Base-by-base conservation (phyloP, 2,113 vertebrate species). In the Leucoraja erinaceus region DNA sequence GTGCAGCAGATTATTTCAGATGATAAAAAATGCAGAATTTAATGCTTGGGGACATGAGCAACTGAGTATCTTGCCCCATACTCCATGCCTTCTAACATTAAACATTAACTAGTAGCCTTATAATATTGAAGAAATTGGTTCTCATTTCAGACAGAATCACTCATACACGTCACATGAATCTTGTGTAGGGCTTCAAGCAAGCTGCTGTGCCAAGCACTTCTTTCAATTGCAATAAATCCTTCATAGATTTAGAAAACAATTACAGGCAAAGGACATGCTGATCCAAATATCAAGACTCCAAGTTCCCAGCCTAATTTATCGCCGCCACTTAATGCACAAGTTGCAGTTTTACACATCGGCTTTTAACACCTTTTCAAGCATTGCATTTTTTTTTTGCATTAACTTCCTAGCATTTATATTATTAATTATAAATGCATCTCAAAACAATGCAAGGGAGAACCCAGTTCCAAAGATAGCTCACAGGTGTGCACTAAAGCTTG, bases 181-280 rank as follows among this genome's bases (percentile, higher is more conserved):
- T 38, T 91, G n/a, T 59, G 54, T 33, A 25, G 59, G 25, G 5
- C 28, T 77, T 63, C 70, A 28, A 81, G 75, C 63, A 38, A 72
- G 38, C n/a, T 59, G 75, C 93, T 38, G 76, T 91, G 90, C 90
- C 56, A 66, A 59, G 72, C 63, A 94, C 76, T 81, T 75, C 83
- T 66, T 83, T 90, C 93, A 47, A 12, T 79, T 93, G 93, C 28
- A 61, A 74, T 93, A 93, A 93, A 94, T 95, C 93, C 94, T 92
- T 90, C 79, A 90, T 94, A 94, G 28, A 88, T 63, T 94, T 93
- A 93, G 92, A 92, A 94, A 94, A 93, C 93, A 94, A 94, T 88
- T 94, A 94, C 75, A 6, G 94, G 76, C 83, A 93, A 93, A 93
- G 93, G 94, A 93, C 78, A 1, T 0, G 5, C 22, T 56, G 93